Base-by-base conservation (phyloP, 2,113 vertebrate species). In the Xenopus borealis region DNA sequence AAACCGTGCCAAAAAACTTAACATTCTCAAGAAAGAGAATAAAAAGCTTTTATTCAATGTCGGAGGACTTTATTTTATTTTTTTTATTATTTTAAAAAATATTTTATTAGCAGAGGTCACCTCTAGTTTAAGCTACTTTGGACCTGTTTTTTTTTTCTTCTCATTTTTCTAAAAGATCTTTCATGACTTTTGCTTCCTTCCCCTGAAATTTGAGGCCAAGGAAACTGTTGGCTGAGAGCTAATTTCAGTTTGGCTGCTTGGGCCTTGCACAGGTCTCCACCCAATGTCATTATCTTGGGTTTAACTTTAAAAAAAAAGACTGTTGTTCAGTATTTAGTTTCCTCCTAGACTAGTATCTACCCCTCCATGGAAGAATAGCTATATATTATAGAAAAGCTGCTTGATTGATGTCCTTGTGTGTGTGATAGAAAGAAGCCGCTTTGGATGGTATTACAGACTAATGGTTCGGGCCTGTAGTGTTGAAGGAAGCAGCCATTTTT, bases 221-320 rank as follows among this genome's bases (percentile, higher is more conserved):
- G 90, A 89, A 87, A 88, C 88, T 90, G 88, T 94, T 94, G 94
- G 94, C 94, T 69, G 10, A 85, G 86, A 91, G 87, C 85, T 89
- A 82, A 89, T 92, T 94, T 94, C 93, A 93, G 93, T 95, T 96
- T 96, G 95, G 94, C 94, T 84, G 79, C 59, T 67, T 63, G 72
- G 76, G 67, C 73, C 83, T 89, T 89, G 75, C 85, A 84, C 89
- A 79, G 88, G 81, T 94, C 94, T 90, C 93, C 94, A 93, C 95
- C 94, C 94, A 91, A 88, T 89, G 89, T 95, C 94, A 93, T 96
- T 94, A 94, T 94, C 91, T 91, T 88, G 86, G 91, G 89, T 94
- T 92, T 91, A 94, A 88, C 86, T 93, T 91, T 87, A 90, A 81
- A 84, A 86, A 84, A 74, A 55, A 69, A 13, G 10, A 50, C 14